Conservation (phyloP, 1,140 invertebrate genomes). For the Thereuonema tuberculata region DNA sequence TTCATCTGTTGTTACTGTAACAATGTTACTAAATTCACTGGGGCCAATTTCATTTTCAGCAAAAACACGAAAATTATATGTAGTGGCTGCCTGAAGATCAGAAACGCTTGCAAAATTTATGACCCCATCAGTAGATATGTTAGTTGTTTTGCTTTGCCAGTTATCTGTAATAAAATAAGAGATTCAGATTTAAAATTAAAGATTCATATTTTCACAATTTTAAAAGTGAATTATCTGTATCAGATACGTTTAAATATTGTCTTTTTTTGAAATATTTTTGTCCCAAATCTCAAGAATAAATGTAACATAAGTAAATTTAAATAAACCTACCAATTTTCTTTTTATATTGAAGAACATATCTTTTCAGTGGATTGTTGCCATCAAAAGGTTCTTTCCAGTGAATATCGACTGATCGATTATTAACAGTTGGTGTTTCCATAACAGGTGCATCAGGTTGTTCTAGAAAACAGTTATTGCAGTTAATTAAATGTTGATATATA, state of each 20-base stretch:
- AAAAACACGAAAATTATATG: neutral
- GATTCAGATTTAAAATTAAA: no score
- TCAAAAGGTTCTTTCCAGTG: no score
- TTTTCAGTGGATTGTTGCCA: neutral
- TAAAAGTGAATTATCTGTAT: neutral
- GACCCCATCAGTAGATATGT: neutral
- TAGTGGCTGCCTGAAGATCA: neutral
- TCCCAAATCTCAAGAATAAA: no score
- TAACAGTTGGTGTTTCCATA: no score
- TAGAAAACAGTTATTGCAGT: no score
- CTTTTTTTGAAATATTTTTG: no score
- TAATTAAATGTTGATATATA: no score
- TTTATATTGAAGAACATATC: neutral
- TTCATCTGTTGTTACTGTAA: neutral
- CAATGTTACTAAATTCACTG: neutral
- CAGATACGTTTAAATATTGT: neutral
- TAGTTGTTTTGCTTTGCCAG: neutral
- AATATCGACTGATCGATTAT: no score
- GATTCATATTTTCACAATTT: neutral
- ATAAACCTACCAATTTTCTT: neutral
- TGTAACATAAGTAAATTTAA: no score
- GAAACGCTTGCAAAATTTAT: neutral
- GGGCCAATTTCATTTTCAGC: neutral
- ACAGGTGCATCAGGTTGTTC: no score
- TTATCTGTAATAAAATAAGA: neutral